These are phyloP conservation scores for Pachyseris speciosa DNA, from an alignment of 64 coral and sea anemone genomes.

Conservation along the genomic window DNA sequence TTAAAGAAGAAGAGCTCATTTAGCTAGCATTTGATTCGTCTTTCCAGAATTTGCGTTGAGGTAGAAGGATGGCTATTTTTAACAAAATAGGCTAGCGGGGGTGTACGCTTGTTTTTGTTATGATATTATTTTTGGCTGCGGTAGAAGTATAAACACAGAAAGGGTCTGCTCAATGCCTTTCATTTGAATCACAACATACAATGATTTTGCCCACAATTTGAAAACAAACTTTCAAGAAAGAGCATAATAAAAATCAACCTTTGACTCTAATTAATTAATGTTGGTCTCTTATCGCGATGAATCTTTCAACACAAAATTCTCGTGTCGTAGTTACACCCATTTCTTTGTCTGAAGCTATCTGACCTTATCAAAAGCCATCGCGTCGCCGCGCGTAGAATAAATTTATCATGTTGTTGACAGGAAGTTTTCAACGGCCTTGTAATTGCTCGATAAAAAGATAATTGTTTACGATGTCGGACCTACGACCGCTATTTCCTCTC, in stretches of 20 bases:
- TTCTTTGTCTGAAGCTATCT: neutral
- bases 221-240: neutral
- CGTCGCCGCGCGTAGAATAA: neutral
- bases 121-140: too few species aligned
- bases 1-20: too few species aligned
- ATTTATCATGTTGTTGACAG: neutral
- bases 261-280: neutral
- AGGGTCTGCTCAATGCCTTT: too few species aligned
- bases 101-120: too few species aligned
- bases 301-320: neutral
- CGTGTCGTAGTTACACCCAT: neutral
- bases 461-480: neutral
- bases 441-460: slow-evolving; percentile 1
- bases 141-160: too few species aligned
- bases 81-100: too few species aligned
- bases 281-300: neutral
- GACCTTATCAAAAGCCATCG: neutral
- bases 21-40: too few species aligned
- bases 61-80: too few species aligned
- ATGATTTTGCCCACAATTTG: neutral
- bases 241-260: neutral
- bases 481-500: neutral
- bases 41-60: too few species aligned
- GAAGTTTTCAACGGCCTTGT: neutral
- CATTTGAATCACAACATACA: neutral